phyloP scores from a whole-genome alignment of 64 coral and sea anemone genomes.

The Pocillopora verrucosa region DNA sequence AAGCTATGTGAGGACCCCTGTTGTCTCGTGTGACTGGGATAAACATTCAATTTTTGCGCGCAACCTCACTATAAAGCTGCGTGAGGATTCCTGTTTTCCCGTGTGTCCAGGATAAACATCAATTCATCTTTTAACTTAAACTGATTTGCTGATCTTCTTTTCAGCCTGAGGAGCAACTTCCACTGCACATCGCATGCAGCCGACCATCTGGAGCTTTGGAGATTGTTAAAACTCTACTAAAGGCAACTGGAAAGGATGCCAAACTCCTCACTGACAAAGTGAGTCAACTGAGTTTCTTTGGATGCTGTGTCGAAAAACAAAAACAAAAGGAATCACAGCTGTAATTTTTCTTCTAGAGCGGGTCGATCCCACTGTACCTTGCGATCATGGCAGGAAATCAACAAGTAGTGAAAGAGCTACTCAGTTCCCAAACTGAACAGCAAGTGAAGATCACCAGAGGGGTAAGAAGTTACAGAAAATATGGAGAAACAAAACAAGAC shows the following conservation, averaged over 20 bases:
- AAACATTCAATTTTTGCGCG: no score
- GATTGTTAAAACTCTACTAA: conserved; percentile 75
- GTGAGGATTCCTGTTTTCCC: neutral
- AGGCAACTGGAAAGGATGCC: conserved; percentile 83
- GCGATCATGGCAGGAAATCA: conserved; percentile 81
- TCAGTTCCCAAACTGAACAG: conserved; percentile 73
- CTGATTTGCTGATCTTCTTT: neutral
- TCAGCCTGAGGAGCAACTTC: conserved; percentile 73
- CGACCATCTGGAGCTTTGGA: conserved; percentile 81
- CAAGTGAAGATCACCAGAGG: conserved; percentile 63
- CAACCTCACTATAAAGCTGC: neutral
- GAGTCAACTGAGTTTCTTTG: neutral
- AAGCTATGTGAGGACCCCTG: no score
- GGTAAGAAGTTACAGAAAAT: conserved; percentile 26
- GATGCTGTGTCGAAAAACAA: neutral
- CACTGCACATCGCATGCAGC: conserved; percentile 84
- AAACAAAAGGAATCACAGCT: neutral
- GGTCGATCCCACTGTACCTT: conserved; percentile 65
- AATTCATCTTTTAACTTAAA: neutral
- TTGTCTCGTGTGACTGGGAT: no score
- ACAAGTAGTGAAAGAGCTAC: conserved; percentile 91
- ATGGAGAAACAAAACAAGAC: no score
- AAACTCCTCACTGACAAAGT: conserved; percentile 73
- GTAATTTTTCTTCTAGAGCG: conserved; percentile 45
- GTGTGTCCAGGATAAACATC: neutral